A percentile compares a stretch with the other conserved stretches of the same genome.
Conservation (phyloP, 2,113 vertebrate genomes). For the Dipodomys spectabilis region DNA sequence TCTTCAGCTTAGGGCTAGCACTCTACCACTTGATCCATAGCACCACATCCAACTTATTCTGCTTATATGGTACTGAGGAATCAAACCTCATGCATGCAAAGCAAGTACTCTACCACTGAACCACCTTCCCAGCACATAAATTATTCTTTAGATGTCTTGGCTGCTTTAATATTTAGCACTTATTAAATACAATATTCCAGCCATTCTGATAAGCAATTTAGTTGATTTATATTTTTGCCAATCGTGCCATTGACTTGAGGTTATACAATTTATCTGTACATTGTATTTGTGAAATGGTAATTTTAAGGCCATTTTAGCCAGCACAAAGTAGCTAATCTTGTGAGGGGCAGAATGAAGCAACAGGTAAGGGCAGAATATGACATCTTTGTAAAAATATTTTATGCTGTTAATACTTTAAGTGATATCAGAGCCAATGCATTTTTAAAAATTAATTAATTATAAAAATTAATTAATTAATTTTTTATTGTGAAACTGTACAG, state of each 20-base stretch:
- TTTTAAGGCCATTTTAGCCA: not conserved
- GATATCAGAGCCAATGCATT: no score
- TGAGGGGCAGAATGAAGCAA: not conserved
- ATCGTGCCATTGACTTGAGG: not conserved
- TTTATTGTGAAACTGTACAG: no score
- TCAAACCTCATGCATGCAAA: no score
- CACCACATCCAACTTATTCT: no score
- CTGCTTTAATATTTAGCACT: not conserved
- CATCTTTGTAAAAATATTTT: not conserved
- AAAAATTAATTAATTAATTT: no score
- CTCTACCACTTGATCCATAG: no score
- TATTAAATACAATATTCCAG: not conserved
- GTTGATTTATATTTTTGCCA: not conserved
- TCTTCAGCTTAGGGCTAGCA: no score
- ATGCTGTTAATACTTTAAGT: rapidly evolving
- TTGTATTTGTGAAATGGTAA: not conserved
- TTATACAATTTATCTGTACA: not conserved
- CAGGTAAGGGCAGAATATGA: not conserved
- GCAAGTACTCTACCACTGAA: no score
- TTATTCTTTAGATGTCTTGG: not conserved
- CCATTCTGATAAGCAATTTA: not conserved
- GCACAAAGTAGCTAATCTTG: not conserved
- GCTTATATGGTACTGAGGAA: no score
- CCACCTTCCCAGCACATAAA: not conserved
- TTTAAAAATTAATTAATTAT: no score